Conservation (phyloP, 37 sponge, comb jelly and placozoan species). For the Spongilla lacustris region DNA sequence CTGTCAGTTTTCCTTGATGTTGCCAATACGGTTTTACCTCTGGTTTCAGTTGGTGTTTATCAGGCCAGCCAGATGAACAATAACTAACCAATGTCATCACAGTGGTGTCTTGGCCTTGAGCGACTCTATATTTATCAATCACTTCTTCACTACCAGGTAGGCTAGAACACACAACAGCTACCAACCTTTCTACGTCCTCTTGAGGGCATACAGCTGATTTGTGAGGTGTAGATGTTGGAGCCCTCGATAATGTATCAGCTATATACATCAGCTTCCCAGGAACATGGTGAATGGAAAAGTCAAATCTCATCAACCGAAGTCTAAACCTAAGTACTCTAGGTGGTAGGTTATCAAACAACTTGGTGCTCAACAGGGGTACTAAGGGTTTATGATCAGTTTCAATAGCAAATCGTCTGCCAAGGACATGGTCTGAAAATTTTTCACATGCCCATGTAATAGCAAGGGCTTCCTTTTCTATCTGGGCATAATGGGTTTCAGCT, state of each 20-base stretch:
- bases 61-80: slow-evolving; percentile 26
- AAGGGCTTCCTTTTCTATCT: slow-evolving; percentile 30
- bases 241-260: slow-evolving; percentile 38
- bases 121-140: slow-evolving; percentile 16
- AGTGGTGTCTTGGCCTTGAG: slow-evolving; percentile 16
- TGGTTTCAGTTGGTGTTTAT: not conserved
- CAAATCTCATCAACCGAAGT: slow-evolving; percentile 32
- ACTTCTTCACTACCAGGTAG: slow-evolving; percentile 14
- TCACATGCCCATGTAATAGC: slow-evolving; percentile 31
- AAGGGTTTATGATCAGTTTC: slow-evolving; percentile 69
- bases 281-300: slow-evolving; percentile 32
- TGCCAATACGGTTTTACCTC: slow-evolving; percentile 19
- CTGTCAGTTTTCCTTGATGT: slow-evolving; percentile 22
- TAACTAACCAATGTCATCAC: not conserved
- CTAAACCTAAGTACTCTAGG: slow-evolving; percentile 36
- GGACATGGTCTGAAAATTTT: slow-evolving; percentile 25
- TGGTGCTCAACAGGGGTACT: slow-evolving; percentile 37
- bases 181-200: slow-evolving; percentile 11
- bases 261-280: slow-evolving; percentile 51
- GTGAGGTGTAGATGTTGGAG: not conserved
- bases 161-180: not conserved
- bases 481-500: slow-evolving; percentile 20
- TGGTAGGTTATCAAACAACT: slow-evolving; percentile 37
- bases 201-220: not conserved
- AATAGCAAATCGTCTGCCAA: slow-evolving; percentile 31